phyloP scores from a whole-genome alignment of 2,797 vertebrate species.

The Manis javanica region DNA sequence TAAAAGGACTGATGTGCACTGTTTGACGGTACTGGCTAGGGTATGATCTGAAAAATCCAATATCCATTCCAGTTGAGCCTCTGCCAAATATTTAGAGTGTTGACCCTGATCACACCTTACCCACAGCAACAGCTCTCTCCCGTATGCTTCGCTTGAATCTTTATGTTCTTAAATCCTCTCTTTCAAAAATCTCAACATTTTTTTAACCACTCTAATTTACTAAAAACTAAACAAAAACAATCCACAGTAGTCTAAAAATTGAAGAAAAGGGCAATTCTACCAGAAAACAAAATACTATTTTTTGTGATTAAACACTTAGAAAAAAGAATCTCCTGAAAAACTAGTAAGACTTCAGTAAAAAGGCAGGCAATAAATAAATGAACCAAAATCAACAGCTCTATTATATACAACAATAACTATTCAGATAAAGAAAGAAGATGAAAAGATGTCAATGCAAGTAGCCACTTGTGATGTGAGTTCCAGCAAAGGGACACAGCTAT shows the following conservation, averaged over 20 bases:
- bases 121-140: background rate
- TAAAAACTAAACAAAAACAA: background rate
- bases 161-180: background rate
- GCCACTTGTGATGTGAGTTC: background rate
- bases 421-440: background rate
- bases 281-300: background rate
- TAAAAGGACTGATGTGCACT: background rate
- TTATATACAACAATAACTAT: background rate
- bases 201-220: background rate
- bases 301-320: background rate
- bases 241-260: background rate
- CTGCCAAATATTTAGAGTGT: background rate
- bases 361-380: background rate
- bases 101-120: background rate
- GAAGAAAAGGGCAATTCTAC: background rate
- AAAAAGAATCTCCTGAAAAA: background rate
- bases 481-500: background rate
- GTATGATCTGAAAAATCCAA: background rate
- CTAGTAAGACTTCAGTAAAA: background rate
- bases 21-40: background rate
- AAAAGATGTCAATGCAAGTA: background rate
- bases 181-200: background rate
- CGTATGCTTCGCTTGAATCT: background rate
- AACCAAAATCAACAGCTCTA: background rate
- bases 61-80: background rate